Evolutionary conservation across 2,797 vertebrate species (phyloP).

Genomic region (Philypnodon macrostomus): DNA sequence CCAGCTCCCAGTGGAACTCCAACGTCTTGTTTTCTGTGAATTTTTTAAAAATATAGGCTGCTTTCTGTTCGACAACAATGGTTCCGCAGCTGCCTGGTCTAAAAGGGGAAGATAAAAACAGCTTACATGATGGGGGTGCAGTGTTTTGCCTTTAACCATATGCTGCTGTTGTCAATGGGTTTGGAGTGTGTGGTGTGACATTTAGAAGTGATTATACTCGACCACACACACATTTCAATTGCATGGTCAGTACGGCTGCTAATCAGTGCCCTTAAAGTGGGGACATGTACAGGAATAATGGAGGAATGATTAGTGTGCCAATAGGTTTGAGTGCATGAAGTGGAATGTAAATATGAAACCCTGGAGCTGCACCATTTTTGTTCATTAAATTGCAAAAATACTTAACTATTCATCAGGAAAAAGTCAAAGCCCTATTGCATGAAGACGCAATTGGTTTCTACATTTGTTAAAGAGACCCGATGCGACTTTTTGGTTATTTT

Average conservation of each 20-base stretch:
- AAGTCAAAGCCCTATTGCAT: too few relatives aligned
- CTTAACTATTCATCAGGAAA: too few relatives aligned
- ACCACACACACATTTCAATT: constrained; percentile 22
- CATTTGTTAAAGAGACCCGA: too few relatives aligned
- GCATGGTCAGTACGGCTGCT: constrained; percentile 13
- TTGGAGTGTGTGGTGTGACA: constrained; percentile 14
- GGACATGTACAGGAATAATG: not conserved
- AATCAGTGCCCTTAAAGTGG: constrained; percentile 16
- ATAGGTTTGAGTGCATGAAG: not conserved
- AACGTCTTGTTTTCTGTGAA: constrained; percentile 26
- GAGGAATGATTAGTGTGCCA: constrained; percentile 1
- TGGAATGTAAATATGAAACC: not conserved
- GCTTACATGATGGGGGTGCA: constrained; percentile 30
- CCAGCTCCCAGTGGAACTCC: constrained; percentile 41
- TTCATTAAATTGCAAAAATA: not conserved
- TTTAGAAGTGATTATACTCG: constrained; percentile 23
- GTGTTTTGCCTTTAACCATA: constrained; percentile 17
- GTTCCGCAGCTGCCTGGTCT: constrained; percentile 33
- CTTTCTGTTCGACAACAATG: constrained; percentile 14
- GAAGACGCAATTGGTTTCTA: too few relatives aligned
- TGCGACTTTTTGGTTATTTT: too few relatives aligned
- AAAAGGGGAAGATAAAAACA: constrained; percentile 38
- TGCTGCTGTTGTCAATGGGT: constrained; percentile 22
- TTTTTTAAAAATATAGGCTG: constrained; percentile 16
- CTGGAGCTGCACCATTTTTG: too few relatives aligned